Base-by-base conservation (phyloP, 2,113 vertebrate genomes). In the Pterocles burchelli region DNA sequence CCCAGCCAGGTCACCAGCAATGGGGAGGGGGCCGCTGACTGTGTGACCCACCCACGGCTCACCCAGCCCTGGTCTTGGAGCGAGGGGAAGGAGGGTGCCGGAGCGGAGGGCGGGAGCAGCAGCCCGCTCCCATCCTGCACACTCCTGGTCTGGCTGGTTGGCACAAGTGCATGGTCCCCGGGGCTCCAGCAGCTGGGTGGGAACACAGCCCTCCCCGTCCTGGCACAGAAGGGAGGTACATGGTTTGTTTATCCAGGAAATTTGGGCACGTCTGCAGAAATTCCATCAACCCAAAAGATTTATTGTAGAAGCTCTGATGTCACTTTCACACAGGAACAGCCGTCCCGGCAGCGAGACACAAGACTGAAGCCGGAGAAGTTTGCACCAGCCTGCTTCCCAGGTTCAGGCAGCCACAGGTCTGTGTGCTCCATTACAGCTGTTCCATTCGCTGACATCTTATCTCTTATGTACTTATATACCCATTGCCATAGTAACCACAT, bases 401-500 rank as follows among this genome's bases (percentile, higher is more conserved):
- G 75, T 33, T 21, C 86, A 24, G 4, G 80, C 66, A 82, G 48
- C 33, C 92, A 21, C 80, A 84, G 90, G 88, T 94, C 16, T 57
- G 62, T 8, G 66, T 70, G 87, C 86, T 68, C 46, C 82, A 51
- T 75, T 96, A 92, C 93, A 96, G 96, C 83, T 93, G 93, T 91
- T 94, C 85, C 19, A 2, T 79, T 12, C 90, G 85, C 96, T 97
- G 93, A 95, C 89, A 96, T 59, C 88, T 96, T 76, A 77, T 93
- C 95, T 94, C 93, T 57, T 82, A 79, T 91, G 96, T 93, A 95
- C 95, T 96, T 90, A 65, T 90, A 96, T 70, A 93, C 71, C 82
- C 91, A 93, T 96, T 54, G 41, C 96, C 95, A 96, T 96, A 91
- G 96, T 82, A 96, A 96, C 96, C 88, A 88, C 31, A 94, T 70